These are phyloP conservation scores for Erebia aethiops DNA, from an alignment of 2,888 invertebrate species.

Conservation along the genomic window DNA sequence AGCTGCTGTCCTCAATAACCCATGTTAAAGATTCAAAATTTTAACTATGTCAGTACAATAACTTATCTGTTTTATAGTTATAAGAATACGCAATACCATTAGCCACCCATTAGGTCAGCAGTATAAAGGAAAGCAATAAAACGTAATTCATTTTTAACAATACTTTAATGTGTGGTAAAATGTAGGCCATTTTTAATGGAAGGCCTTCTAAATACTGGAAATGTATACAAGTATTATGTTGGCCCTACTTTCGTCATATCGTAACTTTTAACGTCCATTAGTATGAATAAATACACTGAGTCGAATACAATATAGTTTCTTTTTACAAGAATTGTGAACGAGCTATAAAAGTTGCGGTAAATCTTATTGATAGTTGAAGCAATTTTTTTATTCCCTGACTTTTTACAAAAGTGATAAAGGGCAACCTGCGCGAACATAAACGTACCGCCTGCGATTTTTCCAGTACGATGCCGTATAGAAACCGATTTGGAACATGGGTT, in stretches of 20 bases:
- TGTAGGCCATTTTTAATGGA: constrained; percentile 11
- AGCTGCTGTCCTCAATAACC: too few species aligned
- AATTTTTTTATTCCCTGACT: background rate
- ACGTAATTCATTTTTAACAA: constrained; percentile 15
- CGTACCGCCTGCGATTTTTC: too few species aligned
- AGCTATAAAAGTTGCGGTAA: constrained; percentile 6
- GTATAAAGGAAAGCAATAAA: background rate
- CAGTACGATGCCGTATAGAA: too few species aligned
- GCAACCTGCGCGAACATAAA: too few species aligned
- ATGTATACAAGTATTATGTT: constrained; percentile 11
- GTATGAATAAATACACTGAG: constrained; percentile 4
- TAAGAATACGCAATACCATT: background rate
- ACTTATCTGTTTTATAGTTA: background rate
- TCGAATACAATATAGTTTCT: background rate
- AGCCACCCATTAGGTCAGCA: background rate
- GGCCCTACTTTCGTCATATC: constrained; percentile 7
- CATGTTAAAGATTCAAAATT: too few species aligned
- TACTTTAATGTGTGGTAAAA: background rate
- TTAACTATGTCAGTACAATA: background rate
- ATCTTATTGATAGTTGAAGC: background rate
- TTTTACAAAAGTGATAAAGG: background rate
- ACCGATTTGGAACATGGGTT: too few species aligned
- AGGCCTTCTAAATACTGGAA: background rate
- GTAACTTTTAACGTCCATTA: constrained; percentile 5
- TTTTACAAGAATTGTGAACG: background rate